These are phyloP conservation scores for Bostrychus sinensis DNA, from an alignment of 2,113 vertebrate species.

Conservation along the genomic window DNA sequence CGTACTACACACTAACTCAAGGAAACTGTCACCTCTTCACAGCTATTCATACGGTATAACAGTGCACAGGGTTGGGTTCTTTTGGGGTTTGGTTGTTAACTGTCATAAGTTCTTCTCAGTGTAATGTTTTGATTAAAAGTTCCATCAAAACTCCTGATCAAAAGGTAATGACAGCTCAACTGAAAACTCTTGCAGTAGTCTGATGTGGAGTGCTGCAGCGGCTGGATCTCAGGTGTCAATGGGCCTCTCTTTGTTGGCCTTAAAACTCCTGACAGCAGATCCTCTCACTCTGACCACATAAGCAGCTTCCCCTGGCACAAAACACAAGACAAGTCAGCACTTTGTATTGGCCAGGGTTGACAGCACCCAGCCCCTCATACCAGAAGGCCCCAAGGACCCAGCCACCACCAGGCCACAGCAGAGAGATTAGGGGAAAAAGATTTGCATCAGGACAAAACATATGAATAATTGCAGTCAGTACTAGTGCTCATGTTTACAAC, in stretches of 20 bases:
- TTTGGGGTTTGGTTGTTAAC: no score
- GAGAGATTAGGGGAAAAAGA: not conserved
- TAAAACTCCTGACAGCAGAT: slow-evolving; percentile 23
- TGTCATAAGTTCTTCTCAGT: no score
- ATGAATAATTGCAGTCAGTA: no score
- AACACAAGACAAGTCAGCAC: slow-evolving; percentile 59
- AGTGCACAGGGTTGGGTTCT: no score
- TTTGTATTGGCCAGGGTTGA: slow-evolving; percentile 43
- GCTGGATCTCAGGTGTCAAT: not conserved
- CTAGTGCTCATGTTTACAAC: not conserved
- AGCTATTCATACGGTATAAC: no score
- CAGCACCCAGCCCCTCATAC: slow-evolving; percentile 8
- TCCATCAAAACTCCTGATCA: no score
- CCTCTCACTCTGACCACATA: slow-evolving; percentile 42
- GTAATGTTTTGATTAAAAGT: no score
- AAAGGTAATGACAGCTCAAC: no score
- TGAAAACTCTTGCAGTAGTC: not conserved
- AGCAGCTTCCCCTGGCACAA: slow-evolving; percentile 53
- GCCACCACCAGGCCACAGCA: not conserved
- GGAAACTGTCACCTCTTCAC: no score
- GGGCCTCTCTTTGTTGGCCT: slow-evolving; percentile 11
- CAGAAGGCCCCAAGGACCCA: slow-evolving; percentile 28
- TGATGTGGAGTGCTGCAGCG: not conserved
- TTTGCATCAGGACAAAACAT: not conserved
- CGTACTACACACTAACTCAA: no score